phyloP scores from a whole-genome alignment of 2,888 invertebrate species.

The Eupithecia dodoneata region DNA sequence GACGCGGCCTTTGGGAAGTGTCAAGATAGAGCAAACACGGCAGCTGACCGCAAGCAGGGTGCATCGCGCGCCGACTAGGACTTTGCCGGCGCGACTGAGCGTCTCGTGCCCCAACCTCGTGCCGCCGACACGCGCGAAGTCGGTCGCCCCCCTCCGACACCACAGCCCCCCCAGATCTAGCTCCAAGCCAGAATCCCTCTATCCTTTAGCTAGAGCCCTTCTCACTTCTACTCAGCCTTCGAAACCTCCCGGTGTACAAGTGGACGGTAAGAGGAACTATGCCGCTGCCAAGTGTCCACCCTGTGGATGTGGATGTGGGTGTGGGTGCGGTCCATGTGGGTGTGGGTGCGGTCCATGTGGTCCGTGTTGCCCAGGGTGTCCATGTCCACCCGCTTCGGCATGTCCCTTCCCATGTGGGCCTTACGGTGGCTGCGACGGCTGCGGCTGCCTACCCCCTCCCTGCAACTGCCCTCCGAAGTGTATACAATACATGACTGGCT shows the following conservation, averaged over 20 bases:
- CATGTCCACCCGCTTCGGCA: background rate
- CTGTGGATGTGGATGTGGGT: background rate
- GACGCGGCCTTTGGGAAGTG: conserved; percentile 46
- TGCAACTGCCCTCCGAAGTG: conserved; percentile 67
- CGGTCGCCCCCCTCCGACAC: conserved; percentile 42
- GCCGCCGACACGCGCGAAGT: conserved; percentile 41
- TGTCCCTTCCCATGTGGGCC: conserved; percentile 57
- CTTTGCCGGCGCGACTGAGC: conserved; percentile 50
- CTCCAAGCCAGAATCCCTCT: conserved; percentile 27
- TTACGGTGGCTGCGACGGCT: conserved; percentile 54
- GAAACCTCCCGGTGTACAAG: conserved; percentile 24
- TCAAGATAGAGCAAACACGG: conserved; percentile 53
- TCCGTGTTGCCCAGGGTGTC: conserved; percentile 1
- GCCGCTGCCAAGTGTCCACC: conserved; percentile 1
- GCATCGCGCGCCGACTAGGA: conserved; percentile 41
- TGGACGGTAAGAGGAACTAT: background rate
- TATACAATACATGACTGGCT: conserved; percentile 71
- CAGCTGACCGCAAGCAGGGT: conserved; percentile 45
- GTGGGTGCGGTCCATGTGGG: background rate
- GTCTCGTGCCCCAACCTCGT: conserved; percentile 59
- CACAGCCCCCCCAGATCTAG: conserved; percentile 47
- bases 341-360: background rate
- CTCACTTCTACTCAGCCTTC: conserved; percentile 27
- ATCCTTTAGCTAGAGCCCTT: conserved; percentile 15
- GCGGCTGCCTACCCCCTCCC: conserved; percentile 66